Evolutionary conservation across 2,113 vertebrate species (phyloP).

Genomic region (Gobio gobio): DNA sequence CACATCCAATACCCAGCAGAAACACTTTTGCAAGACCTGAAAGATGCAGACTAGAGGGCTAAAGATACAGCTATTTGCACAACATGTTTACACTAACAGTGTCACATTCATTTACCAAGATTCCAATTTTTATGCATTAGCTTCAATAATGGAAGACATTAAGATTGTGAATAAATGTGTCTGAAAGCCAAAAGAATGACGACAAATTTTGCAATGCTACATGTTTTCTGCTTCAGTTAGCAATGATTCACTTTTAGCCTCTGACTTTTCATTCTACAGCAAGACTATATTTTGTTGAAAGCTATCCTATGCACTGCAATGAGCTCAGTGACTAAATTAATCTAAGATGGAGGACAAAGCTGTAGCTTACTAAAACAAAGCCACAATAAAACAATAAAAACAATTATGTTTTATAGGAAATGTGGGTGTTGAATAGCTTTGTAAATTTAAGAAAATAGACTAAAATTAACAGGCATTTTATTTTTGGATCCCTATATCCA

Average conservation of each 20-base stretch:
- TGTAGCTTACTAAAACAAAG: no score
- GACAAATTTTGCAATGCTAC: neutral
- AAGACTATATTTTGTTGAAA: no score
- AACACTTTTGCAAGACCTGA: neutral
- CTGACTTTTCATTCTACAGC: neutral
- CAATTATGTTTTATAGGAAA: neutral
- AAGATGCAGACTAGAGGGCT: neutral
- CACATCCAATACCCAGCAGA: neutral
- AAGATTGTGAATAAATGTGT: neutral
- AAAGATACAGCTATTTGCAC: neutral
- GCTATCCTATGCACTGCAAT: no score
- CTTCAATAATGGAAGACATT: neutral
- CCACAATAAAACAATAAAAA: no score
- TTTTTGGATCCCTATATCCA: neutral
- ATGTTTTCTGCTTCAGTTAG: neutral
- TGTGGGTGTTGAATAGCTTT: neutral
- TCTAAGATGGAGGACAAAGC: no score
- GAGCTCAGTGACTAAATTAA: no score
- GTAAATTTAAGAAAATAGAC: neutral
- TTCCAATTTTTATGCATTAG: neutral
- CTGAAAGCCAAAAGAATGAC: neutral
- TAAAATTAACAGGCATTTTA: neutral
- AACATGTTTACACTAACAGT: neutral
- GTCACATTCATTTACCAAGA: neutral
- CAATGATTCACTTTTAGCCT: neutral